Evolutionary conservation across 2,797 vertebrate species (phyloP).

Genomic region (Trachurus trachurus): DNA sequence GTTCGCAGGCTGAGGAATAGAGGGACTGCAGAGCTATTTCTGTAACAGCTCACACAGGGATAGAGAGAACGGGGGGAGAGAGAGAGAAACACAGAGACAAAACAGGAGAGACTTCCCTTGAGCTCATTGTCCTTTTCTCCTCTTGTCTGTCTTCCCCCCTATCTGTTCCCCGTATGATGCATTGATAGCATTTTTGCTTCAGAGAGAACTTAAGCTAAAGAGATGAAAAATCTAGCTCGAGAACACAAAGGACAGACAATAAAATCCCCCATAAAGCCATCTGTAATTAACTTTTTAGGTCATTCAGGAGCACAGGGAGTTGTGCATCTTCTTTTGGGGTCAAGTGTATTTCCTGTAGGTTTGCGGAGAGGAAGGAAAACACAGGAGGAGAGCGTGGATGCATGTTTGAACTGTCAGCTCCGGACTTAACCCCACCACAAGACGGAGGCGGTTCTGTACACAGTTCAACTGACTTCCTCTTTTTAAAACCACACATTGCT

Average conservation of each 20-base stretch:
- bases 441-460: conserved; percentile 19
- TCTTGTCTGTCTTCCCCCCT: conserved; percentile 14
- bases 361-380: not conserved
- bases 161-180: conserved; percentile 25
- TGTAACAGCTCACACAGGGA: conserved; percentile 63
- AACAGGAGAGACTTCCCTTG: conserved; percentile 52
- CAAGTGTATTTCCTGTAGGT: conserved; percentile 15
- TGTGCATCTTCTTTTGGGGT: conserved; percentile 15
- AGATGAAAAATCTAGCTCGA: conserved; percentile 19
- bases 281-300: conserved; percentile 22
- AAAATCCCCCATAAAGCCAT: not conserved
- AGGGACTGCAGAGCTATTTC: conserved; percentile 76
- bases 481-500: conserved; percentile 53
- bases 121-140: conserved; percentile 50
- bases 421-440: conserved; percentile 8
- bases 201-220: conserved; percentile 14
- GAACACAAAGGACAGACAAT: not conserved
- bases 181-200: conserved; percentile 7
- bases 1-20: conserved; percentile 67
- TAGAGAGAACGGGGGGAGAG: conserved; percentile 10
- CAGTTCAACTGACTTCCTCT: conserved; percentile 57
- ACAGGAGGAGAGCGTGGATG: not conserved
- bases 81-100: conserved; percentile 42
- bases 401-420: conserved; percentile 14
- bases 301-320: not conserved